Conservation (phyloP, 2,797 vertebrate species). For the Strix occidentalis region DNA sequence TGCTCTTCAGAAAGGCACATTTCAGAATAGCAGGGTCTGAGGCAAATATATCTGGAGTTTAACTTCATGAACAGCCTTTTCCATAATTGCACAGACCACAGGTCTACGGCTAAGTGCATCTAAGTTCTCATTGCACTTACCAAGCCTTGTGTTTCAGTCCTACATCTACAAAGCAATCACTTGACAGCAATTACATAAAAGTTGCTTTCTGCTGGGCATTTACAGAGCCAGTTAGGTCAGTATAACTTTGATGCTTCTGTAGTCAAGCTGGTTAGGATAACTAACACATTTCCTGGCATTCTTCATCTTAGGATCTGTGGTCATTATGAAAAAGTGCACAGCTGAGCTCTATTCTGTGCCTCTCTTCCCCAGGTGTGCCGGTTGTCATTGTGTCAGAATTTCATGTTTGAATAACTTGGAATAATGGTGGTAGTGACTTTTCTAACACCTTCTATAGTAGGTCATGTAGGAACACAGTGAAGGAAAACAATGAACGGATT, state of each 20-base stretch:
- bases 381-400: neutral
- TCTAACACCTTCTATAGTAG: neutral
- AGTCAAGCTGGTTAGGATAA: neutral
- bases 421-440: neutral
- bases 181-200: neutral
- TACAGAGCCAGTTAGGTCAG: neutral
- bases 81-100: neutral
- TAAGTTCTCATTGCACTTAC: neutral
- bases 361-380: neutral
- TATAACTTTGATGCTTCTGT: neutral
- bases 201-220: neutral
- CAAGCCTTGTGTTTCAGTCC: neutral
- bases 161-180: neutral
- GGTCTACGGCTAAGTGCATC: neutral
- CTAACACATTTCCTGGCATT: neutral
- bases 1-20: neutral
- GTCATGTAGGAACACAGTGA: neutral
- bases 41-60: neutral
- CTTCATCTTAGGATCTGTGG: neutral
- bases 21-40: neutral
- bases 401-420: neutral
- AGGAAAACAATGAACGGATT: neutral
- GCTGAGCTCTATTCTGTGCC: neutral
- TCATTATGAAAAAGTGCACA: neutral
- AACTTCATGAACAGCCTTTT: neutral